Percentiles rank a stretch among this genome's conserved stretches.
phyloP scores from a whole-genome alignment of 2,113 vertebrate species.

The Oophaga pumilio region DNA sequence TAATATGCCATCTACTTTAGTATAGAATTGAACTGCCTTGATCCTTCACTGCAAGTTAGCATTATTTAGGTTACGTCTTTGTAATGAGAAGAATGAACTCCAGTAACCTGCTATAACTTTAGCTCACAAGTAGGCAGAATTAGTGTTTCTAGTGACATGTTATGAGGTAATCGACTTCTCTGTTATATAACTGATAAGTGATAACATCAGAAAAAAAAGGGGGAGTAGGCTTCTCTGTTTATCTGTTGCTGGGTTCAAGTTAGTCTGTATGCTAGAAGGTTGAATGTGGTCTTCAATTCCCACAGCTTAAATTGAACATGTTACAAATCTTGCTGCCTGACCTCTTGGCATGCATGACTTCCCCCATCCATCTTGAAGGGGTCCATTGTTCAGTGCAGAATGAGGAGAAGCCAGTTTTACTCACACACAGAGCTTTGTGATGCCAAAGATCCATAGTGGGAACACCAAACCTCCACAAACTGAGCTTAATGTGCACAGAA shows the following conservation, averaged over 20 bases:
- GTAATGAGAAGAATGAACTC: constrained; percentile 73
- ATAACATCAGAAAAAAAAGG: constrained; percentile 60
- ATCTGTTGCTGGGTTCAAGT: constrained; percentile 57
- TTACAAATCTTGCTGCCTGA: constrained; percentile 56
- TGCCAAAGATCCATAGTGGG: constrained; percentile 51
- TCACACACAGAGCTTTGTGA: constrained; percentile 57
- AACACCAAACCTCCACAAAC: constrained; percentile 34
- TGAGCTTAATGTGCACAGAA: background rate
- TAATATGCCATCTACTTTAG: background rate
- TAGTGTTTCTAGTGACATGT: constrained; percentile 64
- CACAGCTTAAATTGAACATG: constrained; percentile 63
- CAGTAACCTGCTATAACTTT: constrained; percentile 74
- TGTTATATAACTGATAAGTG: constrained; percentile 65
- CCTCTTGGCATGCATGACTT: constrained; percentile 59
- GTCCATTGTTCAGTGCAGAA: constrained; percentile 66
- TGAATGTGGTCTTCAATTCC: constrained; percentile 61
- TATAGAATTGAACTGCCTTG: background rate
- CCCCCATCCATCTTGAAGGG: constrained; percentile 61
- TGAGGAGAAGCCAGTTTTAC: constrained; percentile 61
- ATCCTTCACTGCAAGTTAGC: background rate
- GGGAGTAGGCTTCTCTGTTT: constrained; percentile 49
- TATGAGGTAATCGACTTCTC: constrained; percentile 68
- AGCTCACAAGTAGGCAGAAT: constrained; percentile 67
- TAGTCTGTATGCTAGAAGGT: constrained; percentile 58
- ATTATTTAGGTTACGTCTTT: background rate